These are phyloP conservation scores for Galerucella pusilla DNA, from an alignment of 2,888 invertebrate genomes.

Conservation along the genomic window DNA sequence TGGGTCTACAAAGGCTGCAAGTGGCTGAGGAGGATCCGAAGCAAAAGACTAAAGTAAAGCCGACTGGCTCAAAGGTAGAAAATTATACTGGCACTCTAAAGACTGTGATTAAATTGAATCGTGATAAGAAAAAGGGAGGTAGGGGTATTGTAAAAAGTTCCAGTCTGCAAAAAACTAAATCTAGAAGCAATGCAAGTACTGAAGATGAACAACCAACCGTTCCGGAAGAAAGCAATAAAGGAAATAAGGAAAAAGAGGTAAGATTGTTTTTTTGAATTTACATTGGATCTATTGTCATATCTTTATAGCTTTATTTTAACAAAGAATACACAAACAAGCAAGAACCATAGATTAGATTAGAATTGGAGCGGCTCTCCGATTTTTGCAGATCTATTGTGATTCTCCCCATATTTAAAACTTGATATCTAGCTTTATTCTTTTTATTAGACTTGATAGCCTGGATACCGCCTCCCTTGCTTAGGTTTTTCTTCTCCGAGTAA, in stretches of 20 bases:
- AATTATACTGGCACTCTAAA: slow-evolving; percentile 84
- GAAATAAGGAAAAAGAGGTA: slow-evolving; percentile 36
- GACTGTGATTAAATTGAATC: slow-evolving; percentile 83
- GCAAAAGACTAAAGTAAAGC: slow-evolving; percentile 52
- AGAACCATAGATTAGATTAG: too few species aligned
- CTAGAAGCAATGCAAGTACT: slow-evolving; percentile 27
- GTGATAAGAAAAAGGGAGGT: slow-evolving; percentile 73
- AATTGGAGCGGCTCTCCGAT: too few species aligned
- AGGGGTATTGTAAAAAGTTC: slow-evolving; percentile 82
- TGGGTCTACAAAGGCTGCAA: slow-evolving; percentile 80
- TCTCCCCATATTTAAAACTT: too few species aligned
- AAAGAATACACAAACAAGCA: too few species aligned
- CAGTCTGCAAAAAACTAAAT: slow-evolving; percentile 75
- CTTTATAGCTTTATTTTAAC: too few species aligned
- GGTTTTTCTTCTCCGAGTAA: too few species aligned
- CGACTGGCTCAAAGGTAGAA: slow-evolving; percentile 45
- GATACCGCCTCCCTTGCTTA: too few species aligned
- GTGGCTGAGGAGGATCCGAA: slow-evolving; percentile 74
- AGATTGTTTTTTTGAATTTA: slow-evolving; percentile 1
- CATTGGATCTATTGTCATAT: neutral
- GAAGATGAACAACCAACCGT: slow-evolving; percentile 31
- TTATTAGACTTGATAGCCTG: too few species aligned
- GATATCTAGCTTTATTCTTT: too few species aligned
- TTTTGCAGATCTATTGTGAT: too few species aligned
- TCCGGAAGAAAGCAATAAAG: slow-evolving; percentile 26